Base-by-base conservation (phyloP, 2,113 vertebrate species). In the Microtus richardsoni region DNA sequence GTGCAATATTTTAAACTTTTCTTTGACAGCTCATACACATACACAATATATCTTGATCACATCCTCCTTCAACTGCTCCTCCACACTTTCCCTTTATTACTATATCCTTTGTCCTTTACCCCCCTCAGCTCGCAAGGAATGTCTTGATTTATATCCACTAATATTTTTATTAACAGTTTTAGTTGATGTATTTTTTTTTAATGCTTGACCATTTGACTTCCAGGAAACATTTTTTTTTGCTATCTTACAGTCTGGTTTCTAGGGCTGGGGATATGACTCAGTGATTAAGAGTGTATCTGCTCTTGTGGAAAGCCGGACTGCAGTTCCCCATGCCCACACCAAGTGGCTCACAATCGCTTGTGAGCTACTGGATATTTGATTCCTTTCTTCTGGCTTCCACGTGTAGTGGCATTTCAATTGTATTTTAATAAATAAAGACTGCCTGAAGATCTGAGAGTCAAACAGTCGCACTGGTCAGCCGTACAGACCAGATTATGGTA, bases 111-210 rank as follows among this genome's bases (percentile, higher is more conserved):
- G 13, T 74, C 30, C 44, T 68, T 92, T 79, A 1, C n/a, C 68
- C n/a, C 17, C n/a, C 11, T 78, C 62, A 84, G 7, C 7, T 58
- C 7, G 73, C 19, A 44, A 47, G 52, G 86, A 28, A 78, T 36
- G 68, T 93, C 49, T 83, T 91, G 3, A 88, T 60, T 91, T 92
- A 54, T 68, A 83, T 83, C 36, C 58, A 93, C 36, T 86, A 77
- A 52, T 10, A 0, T 88, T 91, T 82, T 44, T 88, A 71, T 82
- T 82, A 60, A 84, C 26, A 21, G 22, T 73, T 64, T 89, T 62
- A 41, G 28, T 54, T 93, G 44, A 5, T 22, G 54, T 30, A 30
- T 66, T 28, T 66, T 64, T 66, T 91, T 84, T 77, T 49, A 88
- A 60, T 19, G 44, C 73, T 78, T 93, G 71, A 21, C 3, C 22